phyloP scores from a whole-genome alignment of 1,140 invertebrate species.

The Drosophila kurseongensis region DNA sequence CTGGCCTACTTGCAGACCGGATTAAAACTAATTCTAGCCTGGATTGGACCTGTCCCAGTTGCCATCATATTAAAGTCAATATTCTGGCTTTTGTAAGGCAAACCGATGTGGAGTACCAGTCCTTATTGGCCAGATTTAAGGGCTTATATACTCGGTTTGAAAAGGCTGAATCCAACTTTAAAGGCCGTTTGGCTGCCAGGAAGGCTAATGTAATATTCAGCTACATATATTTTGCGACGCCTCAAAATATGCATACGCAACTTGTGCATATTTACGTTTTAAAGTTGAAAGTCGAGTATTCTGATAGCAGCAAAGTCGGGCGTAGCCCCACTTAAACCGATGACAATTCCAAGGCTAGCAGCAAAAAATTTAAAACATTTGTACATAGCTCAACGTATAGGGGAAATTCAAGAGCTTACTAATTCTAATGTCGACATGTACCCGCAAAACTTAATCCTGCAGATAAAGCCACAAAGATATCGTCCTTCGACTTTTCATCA shows the following conservation, averaged over 20 bases:
- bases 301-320: conserved; percentile 10
- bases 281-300: not conserved
- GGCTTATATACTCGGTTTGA: no score
- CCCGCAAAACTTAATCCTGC: conserved; percentile 26
- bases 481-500: conserved; percentile 5
- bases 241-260: conserved; percentile 23
- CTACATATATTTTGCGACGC: conserved; percentile 22
- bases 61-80: no score
- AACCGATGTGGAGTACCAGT: no score
- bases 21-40: no score
- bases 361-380: conserved; percentile 39
- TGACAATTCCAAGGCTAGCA: conserved; percentile 14
- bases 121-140: no score
- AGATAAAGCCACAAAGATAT: conserved; percentile 64
- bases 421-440: conserved; percentile 45
- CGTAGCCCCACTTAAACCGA: conserved; percentile 19
- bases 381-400: conserved; percentile 57
- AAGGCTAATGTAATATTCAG: conserved; percentile 16
- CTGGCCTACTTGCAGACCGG: no score
- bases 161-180: no score
- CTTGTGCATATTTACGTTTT: conserved; percentile 23
- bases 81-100: no score
- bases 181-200: no score
- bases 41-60: no score
- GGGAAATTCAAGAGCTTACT: conserved; percentile 60